Evolutionary conservation across 2,888 invertebrate species (phyloP), one percentile per base, ranked within the genome.

Genomic region (Cataglyphis livida): DNA sequence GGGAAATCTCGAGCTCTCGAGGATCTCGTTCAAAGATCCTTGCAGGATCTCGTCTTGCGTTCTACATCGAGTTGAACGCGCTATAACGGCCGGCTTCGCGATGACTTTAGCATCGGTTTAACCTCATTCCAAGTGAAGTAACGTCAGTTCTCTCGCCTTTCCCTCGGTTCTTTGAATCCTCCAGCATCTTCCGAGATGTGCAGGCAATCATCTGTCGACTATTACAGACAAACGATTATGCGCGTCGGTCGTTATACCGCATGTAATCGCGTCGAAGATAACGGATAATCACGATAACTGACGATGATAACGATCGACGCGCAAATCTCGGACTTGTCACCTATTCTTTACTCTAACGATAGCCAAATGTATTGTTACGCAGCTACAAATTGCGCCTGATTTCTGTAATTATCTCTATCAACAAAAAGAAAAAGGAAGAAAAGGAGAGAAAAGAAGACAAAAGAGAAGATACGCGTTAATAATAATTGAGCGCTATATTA

Each of bases 71-170:
- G 66, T 28, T n/a, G 62, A 51, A 68, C 44, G 61, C 82, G 66
- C 44, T 81, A 84, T 87, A 84, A 78, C 59, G 57, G 28, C 57
- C 51, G 28, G 71, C 81, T 83, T 81, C 71, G 87, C 87, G 21
- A 88, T 88, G 90, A 92, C 90, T 93, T 92, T 91, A 91, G 90
- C 91, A 85, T 91, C 86, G 89, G 88, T 89, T 93, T 94, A 93
- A 92, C 93, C 94, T 93, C 94, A 91, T 93, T 94, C 92, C 91
- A 87, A 84, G 61, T 32, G 90, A n/a, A 7, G 86, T 94, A 94
- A 94, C 94, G 94, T 94, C 94, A 94, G 82, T 79, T 84, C 76
- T 88, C 76, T 61, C 85, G 91, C 93, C 92, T 93, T 93, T 92
- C 93, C 90, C 93, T 93, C 91, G 89, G 81, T 88, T 85, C 73